Base-by-base conservation (phyloP, 2,113 vertebrate species). In the Tachysurus fulvidraco region DNA sequence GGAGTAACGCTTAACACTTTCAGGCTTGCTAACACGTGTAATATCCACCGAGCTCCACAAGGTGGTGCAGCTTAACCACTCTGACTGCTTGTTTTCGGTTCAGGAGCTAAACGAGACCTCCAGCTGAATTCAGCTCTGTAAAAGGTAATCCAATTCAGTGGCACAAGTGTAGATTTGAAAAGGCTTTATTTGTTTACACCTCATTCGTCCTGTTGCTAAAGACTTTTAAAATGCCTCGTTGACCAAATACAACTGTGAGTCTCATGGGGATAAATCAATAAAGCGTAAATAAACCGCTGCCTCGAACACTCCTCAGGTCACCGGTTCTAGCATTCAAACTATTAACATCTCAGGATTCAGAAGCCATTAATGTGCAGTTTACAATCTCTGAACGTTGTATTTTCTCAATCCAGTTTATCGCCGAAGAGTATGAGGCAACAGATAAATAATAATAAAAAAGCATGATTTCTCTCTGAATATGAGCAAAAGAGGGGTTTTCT, bases 1-100 rank as follows among this genome's bases (percentile, higher is more conserved):
- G 8, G 19, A 44, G 41, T 46, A 10, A 19, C 9, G 19, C 19
- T 73, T 11, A 73, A 44, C 19, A 73, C 3, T 25, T 65, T 28
- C 25, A 65, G 3, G 11, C 23, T 25, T 60, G 59, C 21, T 62
- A 25, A 65, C n/a, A 78, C 17, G 67, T 77, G 81, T 79, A 86
- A 71, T 25, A 64, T 54, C 46, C 59, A 44, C 4, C 9, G 1
- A 41, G 28, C 25, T 76, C 46, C 86, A 87, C n/a, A 77, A 83
- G 86, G 54, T 50, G 80, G 81, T 25, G 71, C 59, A 83, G 28
- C 81, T 65, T 25, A 13, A 87, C 44, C 46, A 50, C 25, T 1
- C 62, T 28, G 8, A 71, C 2, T 14, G 28, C 4, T 52, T 17
- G 44, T 2, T 65, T 55, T 30, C 10, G 23, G 52, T 23, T 65